These are phyloP conservation scores for rabbit (Oryctolagus cuniculus) DNA, from an alignment of 2,113 vertebrate genomes.

Conservation along the genomic window DNA sequence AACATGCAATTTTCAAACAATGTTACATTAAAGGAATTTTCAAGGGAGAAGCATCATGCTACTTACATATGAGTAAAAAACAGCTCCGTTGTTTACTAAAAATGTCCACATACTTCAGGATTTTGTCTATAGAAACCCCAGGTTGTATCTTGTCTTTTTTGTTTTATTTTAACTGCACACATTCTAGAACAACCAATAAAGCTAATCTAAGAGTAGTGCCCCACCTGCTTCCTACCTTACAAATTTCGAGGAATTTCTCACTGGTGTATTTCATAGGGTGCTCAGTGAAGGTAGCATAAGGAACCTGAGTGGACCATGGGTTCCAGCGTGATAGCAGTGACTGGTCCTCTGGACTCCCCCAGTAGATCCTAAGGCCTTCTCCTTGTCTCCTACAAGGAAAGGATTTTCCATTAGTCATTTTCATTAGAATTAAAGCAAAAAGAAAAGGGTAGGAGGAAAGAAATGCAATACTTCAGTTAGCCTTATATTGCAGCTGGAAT, in stretches of 20 bases:
- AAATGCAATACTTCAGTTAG: not conserved
- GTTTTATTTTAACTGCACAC: not conserved
- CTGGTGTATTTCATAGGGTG: slow-evolving; percentile 87
- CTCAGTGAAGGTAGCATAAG: slow-evolving; percentile 89
- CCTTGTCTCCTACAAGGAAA: slow-evolving; percentile 88
- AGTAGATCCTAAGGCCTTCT: slow-evolving; percentile 89
- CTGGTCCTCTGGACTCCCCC: slow-evolving; percentile 87
- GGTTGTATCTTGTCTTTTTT: not conserved
- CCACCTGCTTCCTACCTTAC: slow-evolving; percentile 85
- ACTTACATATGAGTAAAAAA: not conserved
- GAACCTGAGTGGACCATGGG: slow-evolving; percentile 88
- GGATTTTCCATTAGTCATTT: slow-evolving; percentile 27
- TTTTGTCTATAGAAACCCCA: not conserved
- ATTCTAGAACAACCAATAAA: not conserved
- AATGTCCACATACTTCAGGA: not conserved
- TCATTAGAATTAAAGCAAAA: not conserved
- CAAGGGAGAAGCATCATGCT: not conserved
- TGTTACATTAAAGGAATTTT: not conserved
- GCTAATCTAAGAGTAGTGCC: not conserved
- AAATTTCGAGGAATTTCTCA: slow-evolving; percentile 85
- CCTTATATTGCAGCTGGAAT: not conserved
- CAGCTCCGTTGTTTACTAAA: not conserved
- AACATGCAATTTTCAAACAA: not conserved
- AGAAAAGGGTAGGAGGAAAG: not conserved
- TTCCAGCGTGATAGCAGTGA: slow-evolving; percentile 90